Evolutionary conservation across 2,113 vertebrate species (phyloP), one percentile per base, ranked within the genome.

Genomic region (Tragulus kanchil): DNA sequence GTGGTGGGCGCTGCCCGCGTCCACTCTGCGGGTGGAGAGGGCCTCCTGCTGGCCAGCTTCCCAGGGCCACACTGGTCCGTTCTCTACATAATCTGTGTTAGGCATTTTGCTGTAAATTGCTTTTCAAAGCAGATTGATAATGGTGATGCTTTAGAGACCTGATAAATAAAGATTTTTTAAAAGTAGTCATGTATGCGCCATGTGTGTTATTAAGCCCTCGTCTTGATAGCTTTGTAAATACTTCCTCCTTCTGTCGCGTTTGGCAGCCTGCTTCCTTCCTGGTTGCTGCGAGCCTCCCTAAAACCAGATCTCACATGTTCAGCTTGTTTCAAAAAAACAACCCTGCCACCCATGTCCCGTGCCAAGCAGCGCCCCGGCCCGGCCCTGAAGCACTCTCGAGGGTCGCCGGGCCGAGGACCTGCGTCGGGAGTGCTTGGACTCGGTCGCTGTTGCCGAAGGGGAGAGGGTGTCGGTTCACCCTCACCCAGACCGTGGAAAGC

Each of bases 181-280:
- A 65, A 96, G 93, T 10, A 26, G 21, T 36, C n/a, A 84, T n/a
- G 62, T 56, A 13, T 54, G n/a, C 25, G 28, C 16, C 19, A 26
- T 84, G 58, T 96, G 59, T 93, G 36, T 87, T 62, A 48, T 69
- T 95, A 61, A 97, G 89, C 88, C 56, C 65, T 50, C 14, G n/a
- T 81, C 87, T 17, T 94, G 78, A 95, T 87, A 92, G 94, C 92
- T 71, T 95, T 96, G 96, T 78, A 98, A 97, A 81, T 96, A 97
- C 98, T 98, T 98, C 98, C 98, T 98, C 97, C 95, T 98, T 97
- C 94, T 97, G 91, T 84, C 92, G 89, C 73, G 48, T 90, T 95
- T 85, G 96, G 97, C 96, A 96, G 97, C 96, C 95, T 96, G 50
- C 96, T 99, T 99, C 98, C 98, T 98, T 98, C 98, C 98, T 98